Evolutionary conservation across 2,113 vertebrate genomes (phyloP), one percentile per base, ranked within the genome.

Genomic region (Corynorhinus townsendii): DNA sequence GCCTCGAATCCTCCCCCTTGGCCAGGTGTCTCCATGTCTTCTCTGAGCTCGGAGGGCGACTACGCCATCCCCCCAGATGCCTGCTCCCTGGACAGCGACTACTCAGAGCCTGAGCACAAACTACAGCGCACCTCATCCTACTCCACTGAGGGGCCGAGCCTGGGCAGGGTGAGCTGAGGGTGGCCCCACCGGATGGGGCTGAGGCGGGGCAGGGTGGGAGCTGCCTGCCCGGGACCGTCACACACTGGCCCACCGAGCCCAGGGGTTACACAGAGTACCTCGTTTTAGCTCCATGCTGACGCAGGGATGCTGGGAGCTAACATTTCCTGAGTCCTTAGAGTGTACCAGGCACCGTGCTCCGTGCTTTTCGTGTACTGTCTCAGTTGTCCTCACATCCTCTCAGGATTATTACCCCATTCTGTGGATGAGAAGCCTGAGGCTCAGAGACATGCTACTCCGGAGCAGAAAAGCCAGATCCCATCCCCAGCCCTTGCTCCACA

Each of bases 31-130:
- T 99, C 99, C 86, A 97, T 99, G 98, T 99, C 99, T 43, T 99
- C 99, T 0, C 97, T 99, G 98, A 98, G 99, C 38, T 99, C 99
- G 0, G 99, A 99, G 98, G 98, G 99, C 17, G 99, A 99, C 97
- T 99, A 99, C 6, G 99, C 99, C 95, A 99, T 99, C 96, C 99
- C 99, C 45, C 99, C 99, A 26, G 99, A 99, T 30, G 99, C 99
- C 86, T 99, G 99, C 98, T 99, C 98, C 62, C 98, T 99, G 45
- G 99, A 99, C 96, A 99, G 99, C 1, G 99, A 99, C 96, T 99
- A 98, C 96, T 99, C 99, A 0, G 99, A 99, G 96, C 99, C 99
- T 0, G 99, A 99, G 95, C 99, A 99, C 95, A 99, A 99, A 93
- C 98, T 99, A 28, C 99, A 99, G 71, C 99, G 99, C 95, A 99